These are phyloP conservation scores for Edolisoma coerulescens DNA, from an alignment of 2,113 vertebrate species.

Conservation along the genomic window DNA sequence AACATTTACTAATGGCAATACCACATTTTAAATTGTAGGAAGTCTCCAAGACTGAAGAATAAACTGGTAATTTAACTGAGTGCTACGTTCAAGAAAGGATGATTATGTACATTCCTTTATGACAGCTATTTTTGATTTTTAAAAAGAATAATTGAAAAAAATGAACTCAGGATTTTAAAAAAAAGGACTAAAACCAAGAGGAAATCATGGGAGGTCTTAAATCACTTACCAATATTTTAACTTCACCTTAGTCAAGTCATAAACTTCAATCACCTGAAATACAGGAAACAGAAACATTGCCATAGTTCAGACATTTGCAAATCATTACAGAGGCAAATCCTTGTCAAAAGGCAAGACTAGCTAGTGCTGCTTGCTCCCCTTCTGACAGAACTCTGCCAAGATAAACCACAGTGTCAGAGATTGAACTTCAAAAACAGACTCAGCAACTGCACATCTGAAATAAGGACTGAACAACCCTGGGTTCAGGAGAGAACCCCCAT, in stretches of 20 bases:
- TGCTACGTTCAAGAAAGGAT: not conserved
- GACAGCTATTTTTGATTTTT: not conserved
- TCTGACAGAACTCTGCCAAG: not conserved
- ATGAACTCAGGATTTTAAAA: not conserved
- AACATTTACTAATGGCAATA: not conserved
- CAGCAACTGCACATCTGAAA: not conserved
- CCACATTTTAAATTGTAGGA: not conserved
- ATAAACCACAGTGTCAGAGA: not conserved
- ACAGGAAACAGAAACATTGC: slow-evolving; percentile 17
- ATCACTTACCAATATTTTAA: slow-evolving; percentile 98
- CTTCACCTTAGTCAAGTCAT: slow-evolving; percentile 98
- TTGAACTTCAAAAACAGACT: not conserved
- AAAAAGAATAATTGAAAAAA: not conserved
- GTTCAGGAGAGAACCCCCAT: not conserved
- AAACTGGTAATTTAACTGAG: not conserved
- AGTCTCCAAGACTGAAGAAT: not conserved
- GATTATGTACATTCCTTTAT: not conserved
- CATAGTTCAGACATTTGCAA: not conserved
- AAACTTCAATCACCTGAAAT: slow-evolving; percentile 97
- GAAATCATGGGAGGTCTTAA: not conserved
- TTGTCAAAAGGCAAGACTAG: not conserved
- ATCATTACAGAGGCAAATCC: not conserved
- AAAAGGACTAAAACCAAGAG: not conserved
- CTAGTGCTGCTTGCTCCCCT: not conserved
- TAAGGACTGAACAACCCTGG: not conserved